Base-by-base conservation (phyloP, 2,113 vertebrate genomes). In the Antechinus stuartii region DNA sequence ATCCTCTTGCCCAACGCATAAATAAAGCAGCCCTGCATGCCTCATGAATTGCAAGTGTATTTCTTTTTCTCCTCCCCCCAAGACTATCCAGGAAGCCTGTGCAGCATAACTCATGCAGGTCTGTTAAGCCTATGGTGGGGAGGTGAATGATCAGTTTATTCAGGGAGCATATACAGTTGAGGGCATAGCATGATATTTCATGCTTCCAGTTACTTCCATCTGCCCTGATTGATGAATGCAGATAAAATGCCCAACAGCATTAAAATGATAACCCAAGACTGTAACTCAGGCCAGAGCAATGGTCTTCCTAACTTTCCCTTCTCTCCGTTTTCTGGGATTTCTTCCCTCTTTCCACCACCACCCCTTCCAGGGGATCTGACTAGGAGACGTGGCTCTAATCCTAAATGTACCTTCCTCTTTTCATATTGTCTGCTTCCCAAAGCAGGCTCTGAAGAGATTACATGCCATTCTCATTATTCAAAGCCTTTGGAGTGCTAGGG, bases 211-310 rank as follows among this genome's bases (percentile, higher is more conserved):
- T 90, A 35, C 42, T 24, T 68, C 52, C 54, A 54, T 93, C 42
- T 54, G 26, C 76, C 50, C 25, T 96, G 92, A 90, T 68, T 53
- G 54, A 94, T 95, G 94, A 89, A 47, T 84, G 8, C 30, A 92
- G 56, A 95, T 93, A 95, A 96, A 96, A 61, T 89, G 19, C 61
- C 96, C 93, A 90, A 42, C 1, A 68, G 54, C 76, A 96, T 91
- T 54, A 89, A 54, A 56, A 50, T 61, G 91, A 89, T 46, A 24
- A 56, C 25, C 93, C 22, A 56, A 92, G 84, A 61, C 84, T 1
- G 0, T 94, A 95, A 94, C 54, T 96, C 93, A 97, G 54, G 47
- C 57, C 89, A 91, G 23, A 14, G 46, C 68, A 22, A 30, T 92
- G 1, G 46, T 91, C 61, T 94, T 27, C 24, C 42, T 93, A 26